Evolutionary conservation across 2,888 invertebrate genomes (phyloP), one percentile per base, ranked within the genome.

Genomic region (Oasisia sp.): DNA sequence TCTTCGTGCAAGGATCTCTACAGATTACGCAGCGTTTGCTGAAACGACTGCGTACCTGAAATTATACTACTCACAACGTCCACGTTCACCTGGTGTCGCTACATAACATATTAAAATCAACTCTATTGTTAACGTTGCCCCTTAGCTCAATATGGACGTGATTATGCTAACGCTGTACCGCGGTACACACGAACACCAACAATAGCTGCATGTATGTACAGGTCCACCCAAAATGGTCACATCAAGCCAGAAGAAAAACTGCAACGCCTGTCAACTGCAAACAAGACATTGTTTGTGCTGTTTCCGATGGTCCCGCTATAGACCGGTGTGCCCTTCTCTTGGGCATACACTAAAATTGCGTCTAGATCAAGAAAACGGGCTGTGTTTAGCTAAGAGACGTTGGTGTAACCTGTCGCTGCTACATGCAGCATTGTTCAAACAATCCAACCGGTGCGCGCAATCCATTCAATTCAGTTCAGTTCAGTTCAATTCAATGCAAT

Each of bases 151-250:
- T 5, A n/a, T 27, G n/a, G 14, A 74, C n/a, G n/a, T 7, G 74
- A 74, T 27, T 74, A 19, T 27, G 4, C 27, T 27, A 74, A 74
- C n/a, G 19, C 7, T 74, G 74, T n/a, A n/a, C 27, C 74, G n/a
- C 27, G 27, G n/a, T 19, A 74, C 14, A 74, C 74, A 27, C 14
- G 27, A 74, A 5, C 74, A 27, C 27, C 74, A 74, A 74, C 74
- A 74, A n/a, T 74, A 74, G 74, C 74, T 74, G 74, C 74, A 74
- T 74, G 74, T 74, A 74, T 27, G n/a, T n/a, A n/a, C 74, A 74
- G 74, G 74, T n/a, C 74, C 27, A 50, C 74, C 74, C n/a, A 27
- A 27, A 74, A 74, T 74, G 27, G n/a, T 74, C 27, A 74, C 27
- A 7, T 74, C 74, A 74, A 19, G 74, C n/a, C 74, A 74, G 74